Evolutionary conservation across 92 coral and sea anemone species (phyloP).

Genomic region (Diadumene lineata): DNA sequence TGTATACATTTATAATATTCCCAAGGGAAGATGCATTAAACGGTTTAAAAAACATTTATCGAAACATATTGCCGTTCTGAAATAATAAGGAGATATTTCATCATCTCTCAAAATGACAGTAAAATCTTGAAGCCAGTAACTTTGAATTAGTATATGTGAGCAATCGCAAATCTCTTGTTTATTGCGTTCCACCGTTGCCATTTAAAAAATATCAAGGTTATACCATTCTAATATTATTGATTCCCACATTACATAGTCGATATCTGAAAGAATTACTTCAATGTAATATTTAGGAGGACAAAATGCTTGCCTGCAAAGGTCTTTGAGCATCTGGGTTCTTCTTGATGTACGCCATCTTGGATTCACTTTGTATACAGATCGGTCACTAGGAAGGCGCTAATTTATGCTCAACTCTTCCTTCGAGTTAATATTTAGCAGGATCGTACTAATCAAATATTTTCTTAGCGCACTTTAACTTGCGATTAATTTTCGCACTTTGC

Average conservation of each 20-base stretch:
- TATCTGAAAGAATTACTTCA: not conserved
- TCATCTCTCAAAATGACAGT: not conserved
- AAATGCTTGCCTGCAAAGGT: slow-evolving; percentile 91
- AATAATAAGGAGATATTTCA: not conserved
- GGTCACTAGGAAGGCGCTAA: slow-evolving; percentile 33
- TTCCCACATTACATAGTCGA: not conserved
- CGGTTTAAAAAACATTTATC: not conserved
- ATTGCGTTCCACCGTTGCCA: slow-evolving; percentile 1
- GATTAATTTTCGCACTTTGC: not conserved
- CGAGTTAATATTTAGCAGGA: slow-evolving; percentile 76
- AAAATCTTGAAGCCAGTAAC: not conserved
- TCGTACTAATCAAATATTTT: slow-evolving; percentile 48
- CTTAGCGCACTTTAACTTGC: slow-evolving; percentile 21
- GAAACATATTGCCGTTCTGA: not conserved
- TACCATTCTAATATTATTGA: not conserved
- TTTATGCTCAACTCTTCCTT: slow-evolving; percentile 51
- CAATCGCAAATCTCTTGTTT: not conserved
- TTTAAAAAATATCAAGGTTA: not conserved
- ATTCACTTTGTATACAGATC: slow-evolving; percentile 34
- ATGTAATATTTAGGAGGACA: not conserved
- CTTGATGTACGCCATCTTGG: slow-evolving; percentile 98
- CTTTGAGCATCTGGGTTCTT: slow-evolving; percentile 93
- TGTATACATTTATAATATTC: not conserved
- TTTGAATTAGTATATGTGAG: not conserved
- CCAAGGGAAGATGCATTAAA: not conserved